Conservation (phyloP, 2,797 vertebrate genomes). For the Schizopygopsis malacanthus region DNA sequence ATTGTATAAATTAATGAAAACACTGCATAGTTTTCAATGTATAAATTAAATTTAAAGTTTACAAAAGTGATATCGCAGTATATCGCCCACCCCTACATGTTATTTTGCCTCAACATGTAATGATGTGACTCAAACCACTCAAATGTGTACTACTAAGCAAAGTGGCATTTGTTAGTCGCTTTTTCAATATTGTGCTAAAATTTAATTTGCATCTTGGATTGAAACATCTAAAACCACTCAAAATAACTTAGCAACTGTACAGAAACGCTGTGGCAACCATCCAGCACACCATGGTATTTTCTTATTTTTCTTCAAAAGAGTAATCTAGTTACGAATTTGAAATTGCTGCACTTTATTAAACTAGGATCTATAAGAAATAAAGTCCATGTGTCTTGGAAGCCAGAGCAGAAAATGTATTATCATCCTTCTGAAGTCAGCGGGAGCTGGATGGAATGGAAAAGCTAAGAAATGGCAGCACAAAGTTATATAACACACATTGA, state of each 20-base stretch:
- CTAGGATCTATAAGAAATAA: background rate
- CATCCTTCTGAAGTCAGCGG: background rate
- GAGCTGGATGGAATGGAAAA: background rate
- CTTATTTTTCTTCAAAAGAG: background rate
- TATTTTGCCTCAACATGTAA: background rate
- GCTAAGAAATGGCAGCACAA: background rate
- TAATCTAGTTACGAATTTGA: background rate
- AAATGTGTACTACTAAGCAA: background rate
- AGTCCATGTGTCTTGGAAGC: constrained; percentile 11
- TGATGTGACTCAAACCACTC: background rate
- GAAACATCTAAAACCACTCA: background rate
- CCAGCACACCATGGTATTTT: background rate
- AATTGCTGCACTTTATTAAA: background rate
- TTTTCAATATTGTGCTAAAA: background rate
- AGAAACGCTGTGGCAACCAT: background rate
- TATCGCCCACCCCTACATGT: background rate
- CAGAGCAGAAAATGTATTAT: background rate
- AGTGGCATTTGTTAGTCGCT: background rate
- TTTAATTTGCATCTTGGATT: background rate
- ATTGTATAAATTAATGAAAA: no score
- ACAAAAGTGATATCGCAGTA: no score
- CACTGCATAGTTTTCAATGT: no score
- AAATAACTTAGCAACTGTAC: background rate
- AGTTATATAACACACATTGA: background rate
- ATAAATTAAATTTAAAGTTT: no score